Conservation (phyloP, 2,113 vertebrate species). For the Bujurquina vittata region DNA sequence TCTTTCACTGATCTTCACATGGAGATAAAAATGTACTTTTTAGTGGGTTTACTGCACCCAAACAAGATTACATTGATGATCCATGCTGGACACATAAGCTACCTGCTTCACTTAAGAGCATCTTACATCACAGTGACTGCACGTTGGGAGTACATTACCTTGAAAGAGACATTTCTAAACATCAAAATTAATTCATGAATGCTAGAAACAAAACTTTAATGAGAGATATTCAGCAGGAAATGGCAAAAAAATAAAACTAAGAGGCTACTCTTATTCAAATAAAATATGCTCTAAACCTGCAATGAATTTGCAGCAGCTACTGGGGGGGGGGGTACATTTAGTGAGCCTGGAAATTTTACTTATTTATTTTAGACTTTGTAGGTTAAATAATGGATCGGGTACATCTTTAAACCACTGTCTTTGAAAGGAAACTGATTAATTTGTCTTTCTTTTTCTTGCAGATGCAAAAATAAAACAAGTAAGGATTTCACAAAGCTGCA, state of each 20-base stretch:
- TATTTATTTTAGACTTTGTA: neutral
- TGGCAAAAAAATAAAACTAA: neutral
- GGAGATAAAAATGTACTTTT: neutral
- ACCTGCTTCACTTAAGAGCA: neutral
- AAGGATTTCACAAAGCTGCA: neutral
- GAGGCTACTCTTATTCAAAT: too few relatives aligned
- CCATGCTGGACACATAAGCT: neutral
- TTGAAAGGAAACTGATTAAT: neutral
- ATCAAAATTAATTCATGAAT: neutral
- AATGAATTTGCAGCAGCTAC: neutral
- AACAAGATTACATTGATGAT: neutral
- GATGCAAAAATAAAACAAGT: neutral
- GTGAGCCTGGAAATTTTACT: neutral
- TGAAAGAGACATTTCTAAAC: neutral
- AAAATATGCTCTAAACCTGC: neutral
- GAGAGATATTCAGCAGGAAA: neutral
- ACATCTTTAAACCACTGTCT: neutral
- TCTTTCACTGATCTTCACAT: neutral
- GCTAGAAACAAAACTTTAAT: neutral
- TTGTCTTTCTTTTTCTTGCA: neutral
- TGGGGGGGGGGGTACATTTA: neutral
- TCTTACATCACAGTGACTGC: slow-evolving; percentile 5
- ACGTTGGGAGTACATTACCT: neutral
- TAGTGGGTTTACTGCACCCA: neutral
- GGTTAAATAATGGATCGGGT: neutral